These are phyloP conservation scores for Pseudonaja textilis DNA, from an alignment of 2,113 vertebrate species.

Conservation along the genomic window DNA sequence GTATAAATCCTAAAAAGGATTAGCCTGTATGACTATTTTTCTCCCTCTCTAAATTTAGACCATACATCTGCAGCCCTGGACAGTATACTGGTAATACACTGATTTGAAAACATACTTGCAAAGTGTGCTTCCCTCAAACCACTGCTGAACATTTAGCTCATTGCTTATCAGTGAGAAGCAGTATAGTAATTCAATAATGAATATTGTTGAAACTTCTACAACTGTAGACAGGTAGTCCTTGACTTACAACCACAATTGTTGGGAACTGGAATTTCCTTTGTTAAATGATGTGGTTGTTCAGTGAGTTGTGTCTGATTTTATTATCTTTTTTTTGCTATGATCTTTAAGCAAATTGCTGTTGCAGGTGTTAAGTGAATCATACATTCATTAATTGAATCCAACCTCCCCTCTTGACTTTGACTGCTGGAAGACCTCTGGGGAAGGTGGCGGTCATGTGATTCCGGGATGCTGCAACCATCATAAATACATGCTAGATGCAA, in stretches of 20 bases:
- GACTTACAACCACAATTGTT: too few relatives aligned
- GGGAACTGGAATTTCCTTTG: too few relatives aligned
- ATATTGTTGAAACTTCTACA: neutral
- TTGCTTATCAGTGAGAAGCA: neutral
- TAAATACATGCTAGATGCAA: neutral
- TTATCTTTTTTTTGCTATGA: too few relatives aligned
- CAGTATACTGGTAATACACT: neutral
- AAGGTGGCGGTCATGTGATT: too few relatives aligned
- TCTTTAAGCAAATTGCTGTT: too few relatives aligned
- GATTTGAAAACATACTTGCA: neutral
- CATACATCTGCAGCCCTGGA: neutral
- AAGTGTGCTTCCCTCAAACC: neutral
- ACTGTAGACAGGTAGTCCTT: neutral
- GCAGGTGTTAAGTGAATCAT: too few relatives aligned
- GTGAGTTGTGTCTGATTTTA: too few relatives aligned
- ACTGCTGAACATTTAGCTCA: neutral
- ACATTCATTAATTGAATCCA: too few relatives aligned
- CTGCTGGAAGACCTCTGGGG: too few relatives aligned
- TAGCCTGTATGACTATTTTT: neutral
- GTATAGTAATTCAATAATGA: neutral
- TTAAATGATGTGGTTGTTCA: too few relatives aligned
- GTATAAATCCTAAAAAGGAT: neutral
- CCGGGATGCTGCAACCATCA: too few relatives aligned
- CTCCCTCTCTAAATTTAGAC: neutral
- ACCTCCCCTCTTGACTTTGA: too few relatives aligned